These are phyloP conservation scores for Stenodera caucasica DNA, from an alignment of 2,888 invertebrate genomes.

Conservation along the genomic window DNA sequence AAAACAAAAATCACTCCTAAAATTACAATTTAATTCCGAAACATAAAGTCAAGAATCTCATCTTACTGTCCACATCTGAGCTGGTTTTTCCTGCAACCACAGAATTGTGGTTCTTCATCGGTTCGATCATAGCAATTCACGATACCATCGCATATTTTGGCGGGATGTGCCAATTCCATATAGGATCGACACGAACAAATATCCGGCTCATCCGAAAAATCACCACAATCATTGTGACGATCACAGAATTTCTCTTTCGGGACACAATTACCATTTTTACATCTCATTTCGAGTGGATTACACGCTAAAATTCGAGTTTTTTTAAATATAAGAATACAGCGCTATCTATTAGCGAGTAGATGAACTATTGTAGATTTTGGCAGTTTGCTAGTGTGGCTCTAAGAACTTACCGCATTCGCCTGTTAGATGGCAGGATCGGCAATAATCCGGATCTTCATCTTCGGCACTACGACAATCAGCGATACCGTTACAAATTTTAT, in stretches of 20 bases:
- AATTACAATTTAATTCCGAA: slow-evolving; percentile 20
- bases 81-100: slow-evolving; percentile 61
- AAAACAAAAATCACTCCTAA: slow-evolving; percentile 63
- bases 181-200: slow-evolving; percentile 68
- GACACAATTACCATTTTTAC: slow-evolving; percentile 68
- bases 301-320: slow-evolving; percentile 60
- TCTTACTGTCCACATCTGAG: slow-evolving; percentile 61
- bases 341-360: neutral
- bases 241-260: slow-evolving; percentile 71
- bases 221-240: slow-evolving; percentile 68
- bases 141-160: slow-evolving; percentile 74
- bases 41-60: slow-evolving; percentile 2
- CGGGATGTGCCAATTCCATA: slow-evolving; percentile 67
- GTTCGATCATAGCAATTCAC: slow-evolving; percentile 76
- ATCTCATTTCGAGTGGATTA: slow-evolving; percentile 65
- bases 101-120: slow-evolving; percentile 70
- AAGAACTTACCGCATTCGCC: slow-evolving; percentile 44
- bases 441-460: slow-evolving; percentile 64
- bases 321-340: neutral
- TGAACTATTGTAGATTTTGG: neutral
- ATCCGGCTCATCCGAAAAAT: slow-evolving; percentile 71
- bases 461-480: slow-evolving; percentile 68
- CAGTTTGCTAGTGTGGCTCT: neutral
- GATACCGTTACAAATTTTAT: slow-evolving; percentile 68
- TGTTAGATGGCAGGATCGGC: slow-evolving; percentile 50